Base-by-base conservation (phyloP, 1,140 invertebrate genomes). In the Druon quercuslanigerum region DNA sequence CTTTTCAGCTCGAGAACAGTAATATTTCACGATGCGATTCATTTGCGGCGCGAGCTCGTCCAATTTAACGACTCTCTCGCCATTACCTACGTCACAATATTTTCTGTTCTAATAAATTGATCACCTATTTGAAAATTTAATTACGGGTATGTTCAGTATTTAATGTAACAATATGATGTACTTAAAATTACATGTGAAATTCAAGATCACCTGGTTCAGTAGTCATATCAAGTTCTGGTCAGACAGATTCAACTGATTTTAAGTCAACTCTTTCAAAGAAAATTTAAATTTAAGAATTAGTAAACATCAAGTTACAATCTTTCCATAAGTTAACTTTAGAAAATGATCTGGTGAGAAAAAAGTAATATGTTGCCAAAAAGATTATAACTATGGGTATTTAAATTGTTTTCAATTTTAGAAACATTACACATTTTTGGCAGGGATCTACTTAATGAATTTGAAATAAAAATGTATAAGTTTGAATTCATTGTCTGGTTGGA, bases 1-100 rank as follows among this genome's bases (percentile, higher is more conserved):
- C 25, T 19, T 71, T 66, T 19, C 46, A 19, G 51, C 14, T 51
- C 17, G 51, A 50, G 50, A 75, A 75, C 17, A 13, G 74, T 51
- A 50, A 75, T 75, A 75, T 70, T 66, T 75, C 60, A 51, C 14
- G 56, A 14, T 40, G 52, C 54, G 17, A 75, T 74, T 74, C 14
- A 74, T 74, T 56, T n/a, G 51, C 17, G 51, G 52, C 19, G 8
- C 40, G n/a, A 57, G n/a, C 52, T 74, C 25, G 40, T 75, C 20
- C 74, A 60, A 66, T 19, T 50, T 66, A 74, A 74, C 56, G 52
- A 54, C 12, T 33, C 57, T 33, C 57, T 60, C 16, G 13, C 33
- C 57, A n/a, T 25, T 50, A 33, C 19, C 7, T 74, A 50, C 73
- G 51, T 73, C 50, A 51, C 51, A 16, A 19, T 56, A 56, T 56